These are phyloP conservation scores for Anarhynchus alexandrinus DNA, from an alignment of 2,113 vertebrate species.

Conservation along the genomic window DNA sequence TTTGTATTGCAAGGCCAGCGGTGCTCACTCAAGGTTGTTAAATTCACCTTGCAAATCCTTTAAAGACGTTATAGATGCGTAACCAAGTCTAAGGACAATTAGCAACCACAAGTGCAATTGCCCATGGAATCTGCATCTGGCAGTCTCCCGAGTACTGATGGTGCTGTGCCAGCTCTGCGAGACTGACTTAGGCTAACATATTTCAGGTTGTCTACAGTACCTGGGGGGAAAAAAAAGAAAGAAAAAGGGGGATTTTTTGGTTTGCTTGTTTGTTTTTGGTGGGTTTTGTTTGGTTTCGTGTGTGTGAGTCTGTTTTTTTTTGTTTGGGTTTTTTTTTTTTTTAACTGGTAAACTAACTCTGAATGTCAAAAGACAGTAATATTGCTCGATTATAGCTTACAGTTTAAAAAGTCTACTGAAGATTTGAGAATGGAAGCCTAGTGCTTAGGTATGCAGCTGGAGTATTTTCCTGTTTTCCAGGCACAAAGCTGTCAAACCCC, in stretches of 20 bases:
- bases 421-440: not conserved
- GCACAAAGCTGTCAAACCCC: not conserved
- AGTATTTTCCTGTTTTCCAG: not conserved
- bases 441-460: not conserved
- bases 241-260: not conserved
- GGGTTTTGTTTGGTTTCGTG: not conserved
- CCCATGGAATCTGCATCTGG: constrained; percentile 40
- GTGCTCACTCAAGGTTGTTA: not conserved
- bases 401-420: not conserved
- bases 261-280: not conserved
- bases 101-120: not conserved
- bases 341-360: not conserved
- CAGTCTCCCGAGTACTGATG: not conserved
- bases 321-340: not conserved
- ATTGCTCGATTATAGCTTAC: not conserved
- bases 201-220: not conserved
- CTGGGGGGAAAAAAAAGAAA: not conserved
- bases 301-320: too few species aligned
- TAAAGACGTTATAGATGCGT: not conserved
- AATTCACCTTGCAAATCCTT: constrained; percentile 19
- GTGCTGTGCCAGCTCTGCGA: not conserved
- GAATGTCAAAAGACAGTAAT: not conserved
- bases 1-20: not conserved
- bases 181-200: not conserved
- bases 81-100: constrained; percentile 14